Conservation (phyloP, 2,113 vertebrate genomes). For the Acinonyx jubatus region DNA sequence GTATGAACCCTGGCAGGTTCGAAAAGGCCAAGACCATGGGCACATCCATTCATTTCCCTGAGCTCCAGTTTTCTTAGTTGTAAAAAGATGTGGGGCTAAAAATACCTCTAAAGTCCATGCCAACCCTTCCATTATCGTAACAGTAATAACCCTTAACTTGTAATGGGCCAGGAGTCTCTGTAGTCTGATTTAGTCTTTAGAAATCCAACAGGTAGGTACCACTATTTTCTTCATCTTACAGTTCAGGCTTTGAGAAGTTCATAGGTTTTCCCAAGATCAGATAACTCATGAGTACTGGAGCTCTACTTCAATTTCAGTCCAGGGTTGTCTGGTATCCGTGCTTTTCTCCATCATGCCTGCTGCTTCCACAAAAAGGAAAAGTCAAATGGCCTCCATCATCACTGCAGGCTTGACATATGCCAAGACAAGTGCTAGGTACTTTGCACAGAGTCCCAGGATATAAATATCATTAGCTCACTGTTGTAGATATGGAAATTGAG, state of each 20-base stretch:
- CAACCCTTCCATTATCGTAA: background rate
- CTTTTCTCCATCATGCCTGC: background rate
- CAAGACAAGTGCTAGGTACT: background rate
- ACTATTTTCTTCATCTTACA: background rate
- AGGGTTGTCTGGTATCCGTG: background rate
- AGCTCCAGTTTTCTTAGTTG: background rate
- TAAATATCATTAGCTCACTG: background rate
- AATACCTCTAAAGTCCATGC: background rate
- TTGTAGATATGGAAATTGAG: background rate
- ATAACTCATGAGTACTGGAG: background rate
- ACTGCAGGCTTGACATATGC: background rate
- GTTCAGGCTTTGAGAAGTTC: background rate
- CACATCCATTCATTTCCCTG: background rate
- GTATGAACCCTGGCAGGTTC: background rate
- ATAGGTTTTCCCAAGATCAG: background rate
- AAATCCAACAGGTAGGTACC: background rate
- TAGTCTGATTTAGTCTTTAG: background rate
- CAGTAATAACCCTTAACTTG: background rate
- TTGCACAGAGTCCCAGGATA: background rate
- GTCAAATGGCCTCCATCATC: background rate
- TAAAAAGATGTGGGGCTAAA: background rate
- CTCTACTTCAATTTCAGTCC: background rate
- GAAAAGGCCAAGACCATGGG: background rate
- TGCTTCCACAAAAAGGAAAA: background rate
- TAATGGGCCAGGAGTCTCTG: background rate